Percentiles rank a stretch among this genome's conserved stretches.
Evolutionary conservation across 2,113 vertebrate species (phyloP).

Genomic region (Silurus asotus): DNA sequence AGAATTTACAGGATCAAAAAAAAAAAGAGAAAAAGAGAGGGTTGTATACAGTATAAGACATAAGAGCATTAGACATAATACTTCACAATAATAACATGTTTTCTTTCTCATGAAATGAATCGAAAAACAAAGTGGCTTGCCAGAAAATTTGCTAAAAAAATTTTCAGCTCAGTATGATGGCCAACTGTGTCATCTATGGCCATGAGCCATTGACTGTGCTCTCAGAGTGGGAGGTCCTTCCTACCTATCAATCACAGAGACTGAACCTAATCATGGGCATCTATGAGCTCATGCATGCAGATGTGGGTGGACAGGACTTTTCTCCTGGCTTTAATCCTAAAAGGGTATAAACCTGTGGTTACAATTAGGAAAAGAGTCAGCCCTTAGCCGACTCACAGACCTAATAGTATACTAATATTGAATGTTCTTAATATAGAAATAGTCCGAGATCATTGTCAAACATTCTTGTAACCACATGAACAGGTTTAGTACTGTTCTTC

Average conservation of each 20-base stretch:
- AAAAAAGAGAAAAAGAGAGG: background rate
- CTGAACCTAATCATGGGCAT: background rate
- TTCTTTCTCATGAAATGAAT: no score
- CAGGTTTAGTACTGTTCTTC: background rate
- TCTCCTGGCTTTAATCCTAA: background rate
- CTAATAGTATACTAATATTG: background rate
- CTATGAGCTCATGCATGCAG: background rate
- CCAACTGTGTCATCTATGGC: background rate
- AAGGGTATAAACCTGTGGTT: no score
- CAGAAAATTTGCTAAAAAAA: background rate
- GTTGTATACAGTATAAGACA: background rate
- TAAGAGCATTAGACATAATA: background rate
- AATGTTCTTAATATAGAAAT: background rate
- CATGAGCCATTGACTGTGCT: background rate
- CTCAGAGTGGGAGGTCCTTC: background rate
- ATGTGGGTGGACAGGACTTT: background rate
- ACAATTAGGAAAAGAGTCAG: background rate
- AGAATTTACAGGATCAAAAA: background rate
- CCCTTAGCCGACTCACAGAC: background rate
- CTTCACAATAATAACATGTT: background rate
- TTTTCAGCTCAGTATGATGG: no score
- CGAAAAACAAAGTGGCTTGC: background rate
- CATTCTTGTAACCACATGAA: background rate
- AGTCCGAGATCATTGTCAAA: background rate
- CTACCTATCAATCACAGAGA: background rate